Base-by-base conservation (phyloP, 2,113 vertebrate genomes). In the Pseudopodoces humilis region DNA sequence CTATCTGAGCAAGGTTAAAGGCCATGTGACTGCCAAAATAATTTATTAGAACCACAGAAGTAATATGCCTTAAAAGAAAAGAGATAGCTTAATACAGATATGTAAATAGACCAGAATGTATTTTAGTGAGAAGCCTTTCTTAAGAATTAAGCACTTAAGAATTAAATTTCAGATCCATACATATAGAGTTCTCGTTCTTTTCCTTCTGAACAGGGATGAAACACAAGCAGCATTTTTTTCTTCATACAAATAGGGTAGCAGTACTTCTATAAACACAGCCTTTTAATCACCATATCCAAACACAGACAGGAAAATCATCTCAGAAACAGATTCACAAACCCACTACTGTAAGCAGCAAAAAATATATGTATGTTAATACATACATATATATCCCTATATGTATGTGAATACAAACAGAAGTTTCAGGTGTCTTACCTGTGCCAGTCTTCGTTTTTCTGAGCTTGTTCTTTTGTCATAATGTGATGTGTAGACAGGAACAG, bases 341-440 rank as follows among this genome's bases (percentile, higher is more conserved):
- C 27, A 41, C 19, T 31, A 21, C 13, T 59, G 0, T 33, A 44
- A 52, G 39, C 5, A 16, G 35, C 31, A 83, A 37, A 74, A 84
- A 11, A 13, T 5, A 1, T 7, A 8, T 17, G 4, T 28, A 17
- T 7, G 9, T 68, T 44, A 64, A 44, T 23, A 69, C 28, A 18
- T 37, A 35, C 15, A 59, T 39, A 39, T 39, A 39, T 22, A 52
- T 62, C 24, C 39, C 18, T 11, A 1, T 7, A 7, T 17, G 4
- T 28, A 17, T 7, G 9, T 68, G 47, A 64, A 44, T 23, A 69
- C 28, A 18, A 41, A 35, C 15, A 55, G 53, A 78, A 64, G 28
- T 70, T 90, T 44, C 70, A 59, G 52, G 67, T 16, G 43, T 20
- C 92, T 97, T 95, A 98, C 98, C 97, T 98, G 97, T 31, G 97